Percentiles rank a stretch among this genome's conserved stretches.
Conservation (phyloP, 2,888 invertebrate species). For the Drosophila meridiana region DNA sequence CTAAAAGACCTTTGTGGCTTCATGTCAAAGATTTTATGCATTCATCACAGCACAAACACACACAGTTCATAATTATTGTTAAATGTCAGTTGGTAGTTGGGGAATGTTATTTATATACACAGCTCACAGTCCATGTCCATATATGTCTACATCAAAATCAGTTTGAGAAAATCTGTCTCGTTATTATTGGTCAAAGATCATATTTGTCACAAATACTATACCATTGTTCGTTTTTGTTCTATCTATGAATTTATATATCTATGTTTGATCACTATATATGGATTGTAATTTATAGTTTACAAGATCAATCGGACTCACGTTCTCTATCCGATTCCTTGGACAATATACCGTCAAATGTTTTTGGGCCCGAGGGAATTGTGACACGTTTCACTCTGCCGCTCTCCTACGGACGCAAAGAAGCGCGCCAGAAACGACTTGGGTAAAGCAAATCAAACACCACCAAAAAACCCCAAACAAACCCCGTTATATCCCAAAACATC, state of each 20-base stretch:
- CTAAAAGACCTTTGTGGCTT: neutral
- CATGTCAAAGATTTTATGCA: neutral
- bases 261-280: slow-evolving; percentile 50
- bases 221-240: slow-evolving; percentile 4
- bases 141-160: slow-evolving; percentile 11
- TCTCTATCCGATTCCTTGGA: slow-evolving; percentile 87
- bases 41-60: neutral
- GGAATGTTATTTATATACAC: slow-evolving; percentile 15
- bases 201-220: slow-evolving; percentile 12
- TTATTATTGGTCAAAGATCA: slow-evolving; percentile 10
- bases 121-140: slow-evolving; percentile 6
- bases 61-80: slow-evolving; percentile 13
- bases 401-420: slow-evolving; percentile 92
- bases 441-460: slow-evolving; percentile 84
- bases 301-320: slow-evolving; percentile 86
- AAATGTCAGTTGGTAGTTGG: slow-evolving; percentile 17
- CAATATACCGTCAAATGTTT: slow-evolving; percentile 86
- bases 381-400: slow-evolving; percentile 90
- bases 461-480: slow-evolving; percentile 21
- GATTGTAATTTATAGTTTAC: slow-evolving; percentile 83
- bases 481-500: neutral
- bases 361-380: slow-evolving; percentile 87
- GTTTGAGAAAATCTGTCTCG: neutral
- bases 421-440: slow-evolving; percentile 93
- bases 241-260: slow-evolving; percentile 28